Evolutionary conservation across 2,888 invertebrate species (phyloP), one percentile per base, ranked within the genome.

Genomic region (Drosophila fulvimacula): DNA sequence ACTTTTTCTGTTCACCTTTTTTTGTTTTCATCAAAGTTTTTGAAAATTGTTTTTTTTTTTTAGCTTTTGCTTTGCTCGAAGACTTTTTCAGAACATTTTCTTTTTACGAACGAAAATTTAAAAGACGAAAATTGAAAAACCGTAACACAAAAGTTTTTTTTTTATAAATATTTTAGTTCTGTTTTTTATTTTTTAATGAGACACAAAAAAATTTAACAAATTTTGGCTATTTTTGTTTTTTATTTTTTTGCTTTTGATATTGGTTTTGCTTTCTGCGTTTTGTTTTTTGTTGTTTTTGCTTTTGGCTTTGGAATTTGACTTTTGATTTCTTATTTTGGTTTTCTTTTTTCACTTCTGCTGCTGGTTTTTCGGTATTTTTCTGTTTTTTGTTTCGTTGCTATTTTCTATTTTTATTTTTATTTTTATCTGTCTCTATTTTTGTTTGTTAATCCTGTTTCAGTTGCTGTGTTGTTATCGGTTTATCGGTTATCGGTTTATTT

Each of bases 121-220:
- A 89, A 81, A 82, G 60, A 78, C 86, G 87, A 87, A 86, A 88
- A 89, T 82, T 74, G 69, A 85, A 88, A 85, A 88, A 85, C 81
- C 78, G 69, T 70, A 86, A 88, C 81, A 64, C 57, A 90, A 88
- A 75, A 82, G 71, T 73, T 87, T 30, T 42, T 24, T 21, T 1
- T 44, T 0, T 17, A 24, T 21, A 9, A 19, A 30, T 30, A 6
- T 27, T 57, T 56, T 51, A 48, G 48, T 68, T 62, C 27, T 41
- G 36, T 52, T 61, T 27, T 56, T 67, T 57, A 36, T 34, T 46
- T 68, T 67, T 34, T 67, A 69, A 72, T 71, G 67, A 65, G 66
- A 69, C 71, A 81, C 71, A 84, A 88, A 81, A 67, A 80, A 88
- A 86, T 83, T 89, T 82, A 85, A 88, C 84, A 90, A 89, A 82